phyloP scores from a whole-genome alignment of 2,888 invertebrate genomes.

The Macrosoma leucophasiata region DNA sequence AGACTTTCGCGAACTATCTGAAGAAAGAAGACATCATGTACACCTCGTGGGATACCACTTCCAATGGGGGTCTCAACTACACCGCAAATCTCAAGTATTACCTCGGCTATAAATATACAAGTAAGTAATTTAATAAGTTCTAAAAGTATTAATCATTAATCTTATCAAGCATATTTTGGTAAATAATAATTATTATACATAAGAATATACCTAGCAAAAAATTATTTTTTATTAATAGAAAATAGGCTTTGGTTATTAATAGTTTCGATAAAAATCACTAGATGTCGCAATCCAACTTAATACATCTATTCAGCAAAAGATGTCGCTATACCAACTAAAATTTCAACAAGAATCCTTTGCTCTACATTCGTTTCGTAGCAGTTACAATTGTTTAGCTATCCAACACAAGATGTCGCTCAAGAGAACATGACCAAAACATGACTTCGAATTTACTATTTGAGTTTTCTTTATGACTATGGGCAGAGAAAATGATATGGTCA shows the following conservation, averaged over 20 bases:
- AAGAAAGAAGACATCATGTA: constrained; percentile 63
- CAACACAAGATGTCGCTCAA: constrained; percentile 40
- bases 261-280: constrained; percentile 19
- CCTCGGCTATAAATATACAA: constrained; percentile 81
- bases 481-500: too few relatives aligned
- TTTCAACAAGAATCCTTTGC: constrained; percentile 1
- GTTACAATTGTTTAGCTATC: too few relatives aligned
- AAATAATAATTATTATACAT: too few relatives aligned
- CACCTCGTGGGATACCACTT: constrained; percentile 78
- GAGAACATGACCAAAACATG: too few relatives aligned
- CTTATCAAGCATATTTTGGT: too few relatives aligned
- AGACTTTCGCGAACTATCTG: constrained; percentile 78
- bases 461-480: too few relatives aligned
- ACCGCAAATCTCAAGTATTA: constrained; percentile 79
- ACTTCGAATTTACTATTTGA: too few relatives aligned
- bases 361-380: constrained; percentile 4
- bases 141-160: too few relatives aligned
- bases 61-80: constrained; percentile 69
- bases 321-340: too few relatives aligned
- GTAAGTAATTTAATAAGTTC: constrained; percentile 75
- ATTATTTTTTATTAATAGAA: too few relatives aligned
- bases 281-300: constrained; percentile 14
- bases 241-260: too few relatives aligned
- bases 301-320: constrained; percentile 11
- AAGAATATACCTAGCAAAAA: too few relatives aligned